A percentile compares a stretch with the other conserved stretches of the same genome.
phyloP scores from a whole-genome alignment of 1,140 invertebrate genomes.

The Tenebrio molitor region DNA sequence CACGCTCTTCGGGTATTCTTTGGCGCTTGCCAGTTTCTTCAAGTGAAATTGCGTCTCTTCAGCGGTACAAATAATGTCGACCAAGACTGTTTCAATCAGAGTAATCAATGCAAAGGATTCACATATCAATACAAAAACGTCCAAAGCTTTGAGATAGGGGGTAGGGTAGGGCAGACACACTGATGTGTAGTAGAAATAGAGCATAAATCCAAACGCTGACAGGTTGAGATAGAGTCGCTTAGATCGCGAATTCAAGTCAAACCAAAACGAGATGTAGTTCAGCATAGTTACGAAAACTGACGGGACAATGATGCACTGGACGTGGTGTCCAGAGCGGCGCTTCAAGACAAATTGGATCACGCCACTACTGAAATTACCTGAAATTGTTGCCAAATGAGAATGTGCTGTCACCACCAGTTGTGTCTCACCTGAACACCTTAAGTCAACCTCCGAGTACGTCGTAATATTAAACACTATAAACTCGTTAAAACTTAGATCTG shows the following conservation, averaged over 20 bases:
- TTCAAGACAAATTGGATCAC: conserved; percentile 43
- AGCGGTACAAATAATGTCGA: conserved; percentile 11
- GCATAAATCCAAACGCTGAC: conserved; percentile 12
- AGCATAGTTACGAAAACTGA: conserved; percentile 43
- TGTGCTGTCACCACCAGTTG: too few relatives aligned
- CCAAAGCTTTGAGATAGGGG: conserved; percentile 52
- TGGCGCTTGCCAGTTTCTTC: conserved; percentile 7
- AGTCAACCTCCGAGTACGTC: conserved; percentile 42
- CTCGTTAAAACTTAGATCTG: conserved; percentile 39
- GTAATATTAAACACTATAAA: conserved; percentile 46
- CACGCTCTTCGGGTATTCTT: conserved; percentile 26
- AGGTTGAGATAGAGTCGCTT: conserved; percentile 24
- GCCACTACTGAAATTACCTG: conserved; percentile 52
- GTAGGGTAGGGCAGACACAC: conserved; percentile 36
- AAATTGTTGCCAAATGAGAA: not conserved
- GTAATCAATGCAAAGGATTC: conserved; percentile 34
- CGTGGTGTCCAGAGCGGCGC: conserved; percentile 42
- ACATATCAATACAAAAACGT: conserved; percentile 51
- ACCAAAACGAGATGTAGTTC: conserved; percentile 49
- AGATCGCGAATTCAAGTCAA: conserved; percentile 23
- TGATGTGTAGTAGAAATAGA: conserved; percentile 46
- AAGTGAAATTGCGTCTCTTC: conserved; percentile 18
- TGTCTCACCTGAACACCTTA: conserved; percentile 4
- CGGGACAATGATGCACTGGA: conserved; percentile 45
- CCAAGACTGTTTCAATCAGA: conserved; percentile 43